phyloP scores from a whole-genome alignment of 1,140 invertebrate species.

The Aphaenogaster ashmeadi region DNA sequence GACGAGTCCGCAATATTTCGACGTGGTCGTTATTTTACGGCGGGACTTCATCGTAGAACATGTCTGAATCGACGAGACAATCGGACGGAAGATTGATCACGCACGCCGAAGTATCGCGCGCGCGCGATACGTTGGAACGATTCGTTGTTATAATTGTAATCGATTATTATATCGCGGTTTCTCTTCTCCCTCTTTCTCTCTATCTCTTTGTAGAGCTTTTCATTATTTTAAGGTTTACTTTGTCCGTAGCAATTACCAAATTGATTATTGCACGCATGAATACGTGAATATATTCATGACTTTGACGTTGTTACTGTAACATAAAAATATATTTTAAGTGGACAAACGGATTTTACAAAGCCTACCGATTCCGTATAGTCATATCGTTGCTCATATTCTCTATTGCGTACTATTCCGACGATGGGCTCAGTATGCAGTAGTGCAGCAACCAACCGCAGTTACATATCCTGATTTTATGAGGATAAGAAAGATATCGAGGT shows the following conservation, averaged over 20 bases:
- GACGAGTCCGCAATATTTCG: slow-evolving; percentile 47
- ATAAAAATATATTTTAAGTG: background rate
- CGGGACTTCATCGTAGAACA: background rate
- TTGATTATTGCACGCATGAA: background rate
- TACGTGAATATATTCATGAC: background rate
- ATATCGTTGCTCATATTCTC: background rate
- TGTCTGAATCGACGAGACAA: slow-evolving; percentile 10
- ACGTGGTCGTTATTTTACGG: slow-evolving; percentile 22
- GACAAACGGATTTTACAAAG: background rate
- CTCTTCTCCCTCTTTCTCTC: background rate
- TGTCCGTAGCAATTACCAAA: slow-evolving; percentile 13
- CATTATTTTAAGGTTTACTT: slow-evolving; percentile 18
- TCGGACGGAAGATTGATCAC: slow-evolving; percentile 37
- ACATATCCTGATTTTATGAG: slow-evolving; percentile 40
- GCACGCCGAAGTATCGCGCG: background rate
- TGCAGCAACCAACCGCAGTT: slow-evolving; percentile 3
- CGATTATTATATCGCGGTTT: background rate
- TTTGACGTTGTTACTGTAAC: background rate
- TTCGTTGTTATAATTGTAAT: slow-evolving; percentile 15
- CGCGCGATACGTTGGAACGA: background rate
- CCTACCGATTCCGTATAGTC: background rate
- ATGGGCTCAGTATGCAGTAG: background rate
- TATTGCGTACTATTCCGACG: slow-evolving; percentile 11
- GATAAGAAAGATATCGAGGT: slow-evolving; percentile 56
- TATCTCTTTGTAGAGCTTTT: slow-evolving; percentile 1